Conservation (phyloP, 2,113 vertebrate species). For the Salminus brasiliensis region DNA sequence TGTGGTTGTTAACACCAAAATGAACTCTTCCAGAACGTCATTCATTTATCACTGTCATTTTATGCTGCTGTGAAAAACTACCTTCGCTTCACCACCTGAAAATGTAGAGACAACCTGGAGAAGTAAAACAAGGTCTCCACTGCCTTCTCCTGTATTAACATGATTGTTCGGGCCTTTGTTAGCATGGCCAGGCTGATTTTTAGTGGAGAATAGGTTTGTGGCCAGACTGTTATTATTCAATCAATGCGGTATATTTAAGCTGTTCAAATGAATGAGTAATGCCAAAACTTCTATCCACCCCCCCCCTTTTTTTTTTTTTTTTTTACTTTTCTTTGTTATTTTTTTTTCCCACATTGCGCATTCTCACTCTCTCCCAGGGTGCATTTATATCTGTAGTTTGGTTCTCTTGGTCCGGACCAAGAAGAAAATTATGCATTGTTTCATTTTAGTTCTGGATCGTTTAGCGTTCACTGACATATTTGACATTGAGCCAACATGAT, state of each 20-base stretch:
- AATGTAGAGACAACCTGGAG: neutral
- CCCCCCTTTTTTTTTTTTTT: neutral
- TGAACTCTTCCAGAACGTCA: slow-evolving; percentile 32
- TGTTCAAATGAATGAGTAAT: neutral
- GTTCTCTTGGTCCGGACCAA: no score
- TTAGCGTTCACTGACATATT: no score
- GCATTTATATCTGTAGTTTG: no score
- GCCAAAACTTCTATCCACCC: neutral
- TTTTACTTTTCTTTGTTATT: neutral
- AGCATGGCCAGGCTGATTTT: neutral
- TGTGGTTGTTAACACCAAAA: slow-evolving; percentile 46
- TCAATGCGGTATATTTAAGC: neutral
- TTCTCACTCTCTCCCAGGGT: no score
- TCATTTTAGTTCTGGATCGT: no score
- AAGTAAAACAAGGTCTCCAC: neutral
- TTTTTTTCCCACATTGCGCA: no score
- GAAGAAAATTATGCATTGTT: no score
- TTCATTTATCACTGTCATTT: slow-evolving; percentile 45
- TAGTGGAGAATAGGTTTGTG: neutral
- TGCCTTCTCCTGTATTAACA: neutral
- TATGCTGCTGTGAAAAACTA: neutral
- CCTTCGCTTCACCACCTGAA: neutral
- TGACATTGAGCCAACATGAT: no score
- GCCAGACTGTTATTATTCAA: neutral
- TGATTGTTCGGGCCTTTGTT: neutral